Evolutionary conservation across 2,113 vertebrate genomes (phyloP).

Genomic region (Okapia johnstoni): DNA sequence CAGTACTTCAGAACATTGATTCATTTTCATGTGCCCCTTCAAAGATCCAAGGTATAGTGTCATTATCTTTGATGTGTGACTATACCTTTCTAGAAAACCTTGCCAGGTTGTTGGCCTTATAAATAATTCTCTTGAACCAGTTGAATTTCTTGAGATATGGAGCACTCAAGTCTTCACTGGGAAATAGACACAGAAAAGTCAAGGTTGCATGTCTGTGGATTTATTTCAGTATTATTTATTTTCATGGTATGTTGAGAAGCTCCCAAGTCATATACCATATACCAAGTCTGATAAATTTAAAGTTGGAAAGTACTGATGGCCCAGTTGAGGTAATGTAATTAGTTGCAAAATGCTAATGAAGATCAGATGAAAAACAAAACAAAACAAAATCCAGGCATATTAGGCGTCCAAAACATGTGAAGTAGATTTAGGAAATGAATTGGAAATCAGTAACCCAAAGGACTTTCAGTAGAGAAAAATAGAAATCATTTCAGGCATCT

Average conservation of each 20-base stretch:
- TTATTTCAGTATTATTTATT: constrained; percentile 23
- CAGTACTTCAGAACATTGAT: neutral
- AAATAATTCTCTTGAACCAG: neutral
- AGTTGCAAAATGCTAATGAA: constrained; percentile 64
- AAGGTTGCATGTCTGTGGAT: neutral
- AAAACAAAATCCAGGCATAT: constrained; percentile 54
- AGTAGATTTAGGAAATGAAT: constrained; percentile 59
- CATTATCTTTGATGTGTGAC: neutral
- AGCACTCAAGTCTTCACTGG: neutral
- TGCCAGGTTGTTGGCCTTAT: neutral
- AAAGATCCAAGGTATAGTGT: neutral
- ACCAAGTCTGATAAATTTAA: constrained; percentile 52
- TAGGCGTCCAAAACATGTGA: constrained; percentile 52
- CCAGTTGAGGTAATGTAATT: constrained; percentile 41
- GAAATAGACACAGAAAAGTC: neutral
- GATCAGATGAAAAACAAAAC: constrained; percentile 56
- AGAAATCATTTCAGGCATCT: constrained; percentile 42
- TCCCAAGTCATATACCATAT: constrained; percentile 40
- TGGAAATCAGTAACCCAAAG: constrained; percentile 67
- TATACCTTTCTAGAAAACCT: neutral
- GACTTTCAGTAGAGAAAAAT: constrained; percentile 45
- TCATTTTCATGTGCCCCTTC: neutral
- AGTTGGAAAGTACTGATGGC: constrained; percentile 30
- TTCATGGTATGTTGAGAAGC: neutral
- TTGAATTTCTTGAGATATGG: neutral